Evolutionary conservation across 1,140 invertebrate species (phyloP).

Genomic region (Philopotamus ludificatus): DNA sequence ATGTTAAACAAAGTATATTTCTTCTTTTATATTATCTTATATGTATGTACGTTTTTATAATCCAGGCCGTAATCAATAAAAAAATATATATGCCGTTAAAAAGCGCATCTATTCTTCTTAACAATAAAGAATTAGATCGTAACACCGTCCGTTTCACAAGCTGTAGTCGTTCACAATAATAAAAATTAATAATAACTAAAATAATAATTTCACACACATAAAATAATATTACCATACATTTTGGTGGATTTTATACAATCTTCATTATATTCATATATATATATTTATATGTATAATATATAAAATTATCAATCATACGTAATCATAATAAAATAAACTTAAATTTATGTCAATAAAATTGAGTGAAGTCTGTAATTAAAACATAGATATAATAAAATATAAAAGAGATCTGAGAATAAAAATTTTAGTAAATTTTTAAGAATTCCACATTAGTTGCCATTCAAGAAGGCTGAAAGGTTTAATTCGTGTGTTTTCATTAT

Average conservation of each 20-base stretch:
- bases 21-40: no score
- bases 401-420: slow-evolving; percentile 9
- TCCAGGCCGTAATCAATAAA: no score
- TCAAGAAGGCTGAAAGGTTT: slow-evolving; percentile 25
- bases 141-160: slow-evolving; percentile 4
- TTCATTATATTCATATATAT: slow-evolving; percentile 9
- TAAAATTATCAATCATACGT: neutral
- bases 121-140: no score
- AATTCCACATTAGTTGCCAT: slow-evolving; percentile 29
- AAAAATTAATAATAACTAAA: no score
- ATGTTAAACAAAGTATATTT: no score
- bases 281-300: neutral
- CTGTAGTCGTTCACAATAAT: no score
- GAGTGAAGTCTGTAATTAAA: neutral
- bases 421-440: slow-evolving; percentile 7
- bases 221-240: slow-evolving; percentile 2
- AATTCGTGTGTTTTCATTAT: neutral
- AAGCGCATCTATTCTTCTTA: no score
- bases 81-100: no score
- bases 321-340: neutral
- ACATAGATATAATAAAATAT: neutral
- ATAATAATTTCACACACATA: no score
- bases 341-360: no score
- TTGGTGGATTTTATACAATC: slow-evolving; percentile 1
- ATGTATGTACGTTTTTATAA: no score